A percentile compares a stretch with the other conserved stretches of the same genome.
Evolutionary conservation across 2,113 vertebrate genomes (phyloP).

Genomic region (Lophotis ruficrista): DNA sequence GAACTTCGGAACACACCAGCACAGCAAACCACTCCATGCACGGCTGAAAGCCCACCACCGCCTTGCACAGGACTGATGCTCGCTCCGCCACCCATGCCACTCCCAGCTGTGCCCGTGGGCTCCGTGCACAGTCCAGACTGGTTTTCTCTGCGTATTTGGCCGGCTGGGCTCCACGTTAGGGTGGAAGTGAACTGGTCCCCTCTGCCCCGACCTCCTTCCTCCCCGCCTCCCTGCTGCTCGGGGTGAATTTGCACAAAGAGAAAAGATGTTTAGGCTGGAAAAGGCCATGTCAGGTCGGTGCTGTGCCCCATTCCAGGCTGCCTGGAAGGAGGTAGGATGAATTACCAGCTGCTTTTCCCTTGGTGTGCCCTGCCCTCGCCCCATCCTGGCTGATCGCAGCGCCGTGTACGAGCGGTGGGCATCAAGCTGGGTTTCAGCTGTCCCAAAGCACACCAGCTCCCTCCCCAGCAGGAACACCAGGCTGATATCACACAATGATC

Average conservation of each 20-base stretch:
- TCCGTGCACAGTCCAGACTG: accelerated
- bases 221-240: background rate
- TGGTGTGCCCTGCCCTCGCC: background rate
- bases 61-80: background rate
- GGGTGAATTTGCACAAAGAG: background rate
- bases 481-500: background rate
- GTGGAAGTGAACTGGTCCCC: background rate
- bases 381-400: background rate
- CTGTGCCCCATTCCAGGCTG: background rate
- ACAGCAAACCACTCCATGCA: slow-evolving; percentile 39
- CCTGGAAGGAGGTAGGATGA: background rate
- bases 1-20: background rate
- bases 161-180: background rate
- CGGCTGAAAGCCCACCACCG: accelerated
- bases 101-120: accelerated
- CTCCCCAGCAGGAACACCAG: background rate
- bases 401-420: background rate
- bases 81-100: background rate
- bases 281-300: accelerated
- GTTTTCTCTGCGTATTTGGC: background rate
- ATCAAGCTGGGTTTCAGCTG: background rate
- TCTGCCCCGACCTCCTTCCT: background rate
- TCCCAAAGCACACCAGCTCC: background rate
- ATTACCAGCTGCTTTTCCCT: background rate
- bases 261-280: background rate